Evolutionary conservation across 1,140 invertebrate genomes (phyloP).

Genomic region (Cyclina sinensis): DNA sequence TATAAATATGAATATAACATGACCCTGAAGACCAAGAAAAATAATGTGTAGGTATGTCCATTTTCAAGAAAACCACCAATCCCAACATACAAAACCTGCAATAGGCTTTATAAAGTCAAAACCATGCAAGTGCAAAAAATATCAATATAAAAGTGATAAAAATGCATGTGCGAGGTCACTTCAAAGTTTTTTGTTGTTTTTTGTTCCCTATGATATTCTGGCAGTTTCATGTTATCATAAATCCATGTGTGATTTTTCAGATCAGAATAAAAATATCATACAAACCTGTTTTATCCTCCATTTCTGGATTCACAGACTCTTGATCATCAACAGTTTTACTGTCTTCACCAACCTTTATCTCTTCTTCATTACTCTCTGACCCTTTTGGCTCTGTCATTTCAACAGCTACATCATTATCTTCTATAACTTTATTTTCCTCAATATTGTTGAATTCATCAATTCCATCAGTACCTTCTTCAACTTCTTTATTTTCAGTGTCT

Average conservation of each 20-base stretch:
- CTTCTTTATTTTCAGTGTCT: background rate
- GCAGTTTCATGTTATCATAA: no score
- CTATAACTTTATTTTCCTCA: conserved; percentile 15
- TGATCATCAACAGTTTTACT: background rate
- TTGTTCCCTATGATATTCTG: no score
- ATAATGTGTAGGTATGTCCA: no score
- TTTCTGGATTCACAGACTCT: background rate
- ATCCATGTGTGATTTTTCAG: no score
- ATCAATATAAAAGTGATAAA: background rate
- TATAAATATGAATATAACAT: no score
- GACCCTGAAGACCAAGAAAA: no score
- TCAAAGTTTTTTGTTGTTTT: no score
- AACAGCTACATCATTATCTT: conserved; percentile 18
- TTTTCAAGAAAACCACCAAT: background rate
- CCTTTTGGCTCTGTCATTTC: background rate
- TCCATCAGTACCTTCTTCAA: conserved; percentile 10
- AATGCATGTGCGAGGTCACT: background rate
- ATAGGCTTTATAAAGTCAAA: background rate
- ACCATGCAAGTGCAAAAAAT: conserved; percentile 3
- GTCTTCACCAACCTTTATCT: background rate
- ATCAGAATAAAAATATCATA: background rate
- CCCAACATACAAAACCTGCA: background rate
- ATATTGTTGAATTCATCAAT: background rate
- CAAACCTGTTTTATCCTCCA: conserved; percentile 5
- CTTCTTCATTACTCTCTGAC: background rate